Evolutionary conservation across 1,140 invertebrate species (phyloP).

Genomic region (Cyclargus thomasi): DNA sequence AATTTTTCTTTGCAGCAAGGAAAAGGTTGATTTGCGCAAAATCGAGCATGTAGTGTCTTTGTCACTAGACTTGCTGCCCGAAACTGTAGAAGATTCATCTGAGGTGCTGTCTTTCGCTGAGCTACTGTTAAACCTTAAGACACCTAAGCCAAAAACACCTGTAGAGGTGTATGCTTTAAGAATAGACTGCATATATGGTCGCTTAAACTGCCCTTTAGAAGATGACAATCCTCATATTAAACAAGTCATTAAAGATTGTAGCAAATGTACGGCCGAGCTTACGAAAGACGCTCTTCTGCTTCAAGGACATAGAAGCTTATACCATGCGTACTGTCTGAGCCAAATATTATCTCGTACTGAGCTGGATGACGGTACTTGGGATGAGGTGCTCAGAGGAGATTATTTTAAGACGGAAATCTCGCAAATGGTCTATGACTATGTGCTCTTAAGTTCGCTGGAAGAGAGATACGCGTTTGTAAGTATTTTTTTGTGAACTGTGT

Average conservation of each 20-base stretch:
- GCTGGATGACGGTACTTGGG: slow-evolving; percentile 22
- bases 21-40: slow-evolving; percentile 30
- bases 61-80: slow-evolving; percentile 28
- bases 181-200: slow-evolving; percentile 34
- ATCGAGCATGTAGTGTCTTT: slow-evolving; percentile 41
- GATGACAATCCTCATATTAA: slow-evolving; percentile 31
- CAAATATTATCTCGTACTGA: slow-evolving; percentile 28
- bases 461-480: slow-evolving; percentile 52
- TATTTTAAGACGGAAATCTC: slow-evolving; percentile 32
- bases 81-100: neutral
- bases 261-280: slow-evolving; percentile 19
- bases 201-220: slow-evolving; percentile 40
- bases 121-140: slow-evolving; percentile 25
- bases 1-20: slow-evolving; percentile 34
- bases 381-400: slow-evolving; percentile 25
- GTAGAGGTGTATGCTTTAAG: slow-evolving; percentile 35
- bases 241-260: slow-evolving; percentile 21
- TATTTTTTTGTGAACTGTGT: slow-evolving; percentile 21
- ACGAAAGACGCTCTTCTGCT: slow-evolving; percentile 25
- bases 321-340: slow-evolving; percentile 33
- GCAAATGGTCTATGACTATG: slow-evolving; percentile 35
- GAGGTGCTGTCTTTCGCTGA: slow-evolving; percentile 24
- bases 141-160: neutral
- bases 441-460: slow-evolving; percentile 31
- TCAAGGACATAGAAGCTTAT: slow-evolving; percentile 28